Base-by-base conservation (phyloP, 2,888 invertebrate genomes). In the Ceraclea dissimilis region DNA sequence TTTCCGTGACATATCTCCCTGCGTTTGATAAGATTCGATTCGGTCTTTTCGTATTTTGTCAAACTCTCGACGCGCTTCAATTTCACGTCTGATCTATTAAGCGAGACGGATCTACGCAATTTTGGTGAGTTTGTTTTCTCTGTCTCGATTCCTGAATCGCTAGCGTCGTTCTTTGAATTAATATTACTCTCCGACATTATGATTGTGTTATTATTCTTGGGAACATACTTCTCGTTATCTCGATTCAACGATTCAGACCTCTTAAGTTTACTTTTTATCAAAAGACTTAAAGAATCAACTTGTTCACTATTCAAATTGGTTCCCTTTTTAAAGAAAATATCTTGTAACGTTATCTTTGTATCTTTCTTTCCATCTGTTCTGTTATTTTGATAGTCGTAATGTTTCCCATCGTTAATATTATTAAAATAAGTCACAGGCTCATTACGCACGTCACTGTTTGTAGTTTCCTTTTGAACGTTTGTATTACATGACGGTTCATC, bases 11-110 rank as follows among this genome's bases (percentile, higher is more conserved):
- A 66, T 52, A 62, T 59, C 65, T 84, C 84, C 51, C 85, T 78
- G 49, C 84, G 75, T 65, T 84, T 82, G 67, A 81, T 83, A 59
- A 81, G 79, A 67, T 86, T 85, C 68, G 81, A 82, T 70, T 86
- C 86, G 44, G 85, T 85, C 71, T 85, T 85, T 68, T 85, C 86
- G 43, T 79, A 81, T 69, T 86, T 86, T 52, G 83, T 83, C 57
- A 83, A 65, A 54, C 82, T 82, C 60, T 83, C 83, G 0, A 80
- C 79, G n/a, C 82, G 71, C 62, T 81, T 81, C 26, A 82, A 63
- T 61, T 74, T 75, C 20, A 70, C 74, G 74, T 73, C 71, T 1
- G 73, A 70, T 63, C 78, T 76, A 63, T 72, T 70, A 13, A 71
- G 62, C 52, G 69, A 70, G 56, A 71, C 70, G 16, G 70, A 69